Conservation (phyloP, 2,113 vertebrate genomes). For the Tragelaphus strepsiceros region DNA sequence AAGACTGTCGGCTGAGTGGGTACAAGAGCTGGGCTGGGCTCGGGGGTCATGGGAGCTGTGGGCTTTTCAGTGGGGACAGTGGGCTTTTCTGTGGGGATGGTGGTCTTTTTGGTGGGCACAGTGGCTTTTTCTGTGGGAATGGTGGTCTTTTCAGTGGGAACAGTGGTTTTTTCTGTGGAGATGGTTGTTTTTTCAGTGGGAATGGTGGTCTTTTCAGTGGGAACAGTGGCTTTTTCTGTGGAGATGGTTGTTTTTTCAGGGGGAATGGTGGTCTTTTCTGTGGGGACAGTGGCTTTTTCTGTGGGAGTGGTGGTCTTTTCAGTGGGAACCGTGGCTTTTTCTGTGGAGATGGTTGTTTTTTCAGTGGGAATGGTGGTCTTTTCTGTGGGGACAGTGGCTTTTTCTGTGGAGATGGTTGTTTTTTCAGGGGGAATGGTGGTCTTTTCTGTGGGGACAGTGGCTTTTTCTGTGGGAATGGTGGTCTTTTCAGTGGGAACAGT, state of each 20-base stretch:
- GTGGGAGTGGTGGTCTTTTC: too few species aligned
- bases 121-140: background rate
- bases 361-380: accelerated
- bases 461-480: accelerated
- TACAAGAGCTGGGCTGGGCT: background rate
- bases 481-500: background rate
- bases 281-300: accelerated
- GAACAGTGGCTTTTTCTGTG: accelerated
- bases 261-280: accelerated
- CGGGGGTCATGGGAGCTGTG: background rate
- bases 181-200: background rate
- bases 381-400: accelerated
- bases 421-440: too few species aligned
- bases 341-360: too few species aligned
- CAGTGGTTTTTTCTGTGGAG: background rate
- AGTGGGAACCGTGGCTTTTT: accelerated
- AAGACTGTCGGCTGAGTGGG: background rate
- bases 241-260: accelerated
- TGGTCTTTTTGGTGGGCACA: background rate
- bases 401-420: too few species aligned
- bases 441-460: accelerated
- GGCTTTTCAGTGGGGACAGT: background rate
- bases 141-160: background rate
- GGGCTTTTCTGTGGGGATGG: background rate
- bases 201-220: too few species aligned